Evolutionary conservation across 2,113 vertebrate genomes (phyloP), one percentile per base, ranked within the genome.

Genomic region (Hypomesus transpacificus): DNA sequence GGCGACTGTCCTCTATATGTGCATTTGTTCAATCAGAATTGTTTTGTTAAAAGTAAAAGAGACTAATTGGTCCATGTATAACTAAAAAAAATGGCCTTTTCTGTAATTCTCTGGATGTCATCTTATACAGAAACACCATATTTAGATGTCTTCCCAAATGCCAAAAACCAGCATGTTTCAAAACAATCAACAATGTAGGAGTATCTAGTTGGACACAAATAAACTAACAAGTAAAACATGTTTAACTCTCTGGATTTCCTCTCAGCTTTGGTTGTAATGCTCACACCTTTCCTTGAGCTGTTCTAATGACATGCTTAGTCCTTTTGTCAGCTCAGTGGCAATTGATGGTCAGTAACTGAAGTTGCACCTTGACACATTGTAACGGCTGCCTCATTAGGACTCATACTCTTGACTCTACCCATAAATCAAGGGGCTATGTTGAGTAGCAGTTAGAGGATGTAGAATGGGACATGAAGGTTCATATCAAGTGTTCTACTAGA

Each of bases 171-270:
- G 39, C 39, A 46, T 13, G 2, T 46, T 46, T 46, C 39, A 46
- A 46, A 46, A 46, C 39, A 46, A 11, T 46, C 39, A 9, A 46
- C 39, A 11, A 46, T 46, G 39, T 46, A 1, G 9, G 9, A 0
- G 0, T 68, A 66, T 78, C 26, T 0, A 58, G 21, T 2, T 14
- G 22, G 31, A 56, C 71, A 14, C 89, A 90, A 84, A 84, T 82
- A 88, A 89, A 92, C 91, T 81, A 88, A 92, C 90, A 80, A 88
- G 87, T 58, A 2, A 5, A 63, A 89, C 87, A 90, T 86, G 90
- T 88, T 14, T 73, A 82, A 62, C 66, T 20, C 75, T 74, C 75
- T 60, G 68, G 85, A 86, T 87, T 88, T 82, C 77, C 86, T 79
- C 69, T n/a, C 66, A 71, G 82, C 89, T 86, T 86, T 87, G 85